Percentiles rank a stretch among this genome's conserved stretches.
phyloP scores from a whole-genome alignment of 2,797 vertebrate species.

The Lophotriccus pileatus region DNA sequence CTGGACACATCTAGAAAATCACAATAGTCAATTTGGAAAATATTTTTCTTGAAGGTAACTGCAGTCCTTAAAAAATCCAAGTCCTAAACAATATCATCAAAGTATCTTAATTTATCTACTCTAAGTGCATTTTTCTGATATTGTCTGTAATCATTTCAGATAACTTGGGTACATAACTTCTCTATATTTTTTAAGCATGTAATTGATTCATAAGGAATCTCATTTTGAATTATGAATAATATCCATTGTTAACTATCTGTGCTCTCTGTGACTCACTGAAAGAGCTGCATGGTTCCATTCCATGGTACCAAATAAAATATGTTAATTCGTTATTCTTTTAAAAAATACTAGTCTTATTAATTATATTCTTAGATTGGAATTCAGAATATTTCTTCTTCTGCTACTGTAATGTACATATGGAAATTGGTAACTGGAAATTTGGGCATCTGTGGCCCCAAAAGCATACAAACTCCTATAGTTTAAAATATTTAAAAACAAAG shows the following conservation, averaged over 20 bases:
- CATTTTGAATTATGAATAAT: not conserved
- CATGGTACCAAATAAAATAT: not conserved
- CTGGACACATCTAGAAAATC: not conserved
- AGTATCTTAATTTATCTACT: not conserved
- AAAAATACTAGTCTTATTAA: not conserved
- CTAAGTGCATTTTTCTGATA: not conserved
- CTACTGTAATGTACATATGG: not conserved
- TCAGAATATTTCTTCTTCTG: not conserved
- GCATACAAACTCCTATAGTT: not conserved
- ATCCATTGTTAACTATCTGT: not conserved
- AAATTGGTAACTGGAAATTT: not conserved
- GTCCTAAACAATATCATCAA: not conserved
- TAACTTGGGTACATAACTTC: not conserved
- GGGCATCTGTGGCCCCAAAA: not conserved
- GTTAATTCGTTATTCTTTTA: not conserved
- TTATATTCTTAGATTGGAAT: not conserved
- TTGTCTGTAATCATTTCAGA: not conserved
- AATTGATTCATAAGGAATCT: not conserved
- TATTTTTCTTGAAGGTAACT: not conserved
- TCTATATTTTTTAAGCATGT: not conserved
- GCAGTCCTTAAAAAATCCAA: not conserved
- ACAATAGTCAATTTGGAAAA: not conserved
- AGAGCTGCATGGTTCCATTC: not conserved
- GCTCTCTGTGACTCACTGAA: not conserved
- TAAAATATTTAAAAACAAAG: not conserved